phyloP scores from a whole-genome alignment of 2,888 invertebrate species.

The Nematopogon swammerdamellus region DNA sequence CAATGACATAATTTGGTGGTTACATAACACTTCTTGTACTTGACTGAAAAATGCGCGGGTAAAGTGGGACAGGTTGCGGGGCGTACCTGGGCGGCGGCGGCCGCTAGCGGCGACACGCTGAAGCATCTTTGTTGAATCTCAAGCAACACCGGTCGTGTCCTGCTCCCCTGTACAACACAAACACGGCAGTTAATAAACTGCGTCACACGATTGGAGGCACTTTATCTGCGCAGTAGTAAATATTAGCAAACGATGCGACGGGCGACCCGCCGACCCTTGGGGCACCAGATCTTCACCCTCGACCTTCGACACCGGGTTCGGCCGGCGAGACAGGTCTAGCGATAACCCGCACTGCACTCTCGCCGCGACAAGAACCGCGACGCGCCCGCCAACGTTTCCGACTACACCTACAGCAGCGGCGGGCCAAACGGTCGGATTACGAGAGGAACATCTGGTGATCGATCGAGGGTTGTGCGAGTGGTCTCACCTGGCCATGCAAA shows the following conservation, averaged over 20 bases:
- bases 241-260: no score
- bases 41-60: slow-evolving; percentile 25
- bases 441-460: not conserved
- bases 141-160: slow-evolving; percentile 46
- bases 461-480: slow-evolving; percentile 7
- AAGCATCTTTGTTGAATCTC: slow-evolving; percentile 80
- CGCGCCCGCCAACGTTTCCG: no score
- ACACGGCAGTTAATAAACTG: no score
- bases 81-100: slow-evolving; percentile 67
- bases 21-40: slow-evolving; percentile 41
- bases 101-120: slow-evolving; percentile 72
- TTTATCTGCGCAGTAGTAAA: no score
- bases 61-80: slow-evolving; percentile 17
- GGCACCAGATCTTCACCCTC: not conserved
- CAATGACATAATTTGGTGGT: slow-evolving; percentile 18
- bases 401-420: no score
- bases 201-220: no score
- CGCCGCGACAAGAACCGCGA: not conserved
- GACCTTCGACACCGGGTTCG: not conserved
- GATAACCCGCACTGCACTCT: not conserved
- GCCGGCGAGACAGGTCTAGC: not conserved
- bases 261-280: not conserved
- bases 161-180: slow-evolving; percentile 45
- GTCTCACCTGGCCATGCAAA: slow-evolving; percentile 71
- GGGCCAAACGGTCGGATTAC: no score